phyloP scores from a whole-genome alignment of 2,797 vertebrate genomes.

The Eurystomus glaucurus region DNA sequence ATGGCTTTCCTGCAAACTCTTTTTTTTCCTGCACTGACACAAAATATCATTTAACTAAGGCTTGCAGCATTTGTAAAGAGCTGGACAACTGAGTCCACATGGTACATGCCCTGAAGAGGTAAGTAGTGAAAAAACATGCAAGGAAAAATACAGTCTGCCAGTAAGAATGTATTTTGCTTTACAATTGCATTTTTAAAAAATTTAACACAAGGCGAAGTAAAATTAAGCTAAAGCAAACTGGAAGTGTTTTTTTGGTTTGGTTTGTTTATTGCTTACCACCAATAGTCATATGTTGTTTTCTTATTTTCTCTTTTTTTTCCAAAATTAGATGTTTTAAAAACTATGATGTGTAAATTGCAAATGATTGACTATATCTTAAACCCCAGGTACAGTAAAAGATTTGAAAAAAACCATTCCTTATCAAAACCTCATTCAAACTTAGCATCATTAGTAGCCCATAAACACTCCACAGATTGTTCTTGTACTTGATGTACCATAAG shows the following conservation, averaged over 20 bases:
- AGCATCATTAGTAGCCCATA: background rate
- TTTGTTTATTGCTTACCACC: background rate
- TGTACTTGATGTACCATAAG: background rate
- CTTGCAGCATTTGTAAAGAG: background rate
- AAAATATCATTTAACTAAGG: background rate
- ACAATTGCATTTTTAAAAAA: background rate
- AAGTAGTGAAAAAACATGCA: background rate
- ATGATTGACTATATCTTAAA: background rate
- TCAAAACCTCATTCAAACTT: background rate
- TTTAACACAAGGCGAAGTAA: background rate
- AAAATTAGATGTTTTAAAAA: background rate
- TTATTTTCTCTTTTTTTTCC: background rate
- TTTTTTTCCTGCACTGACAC: background rate
- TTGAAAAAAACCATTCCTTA: background rate
- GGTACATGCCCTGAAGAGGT: background rate
- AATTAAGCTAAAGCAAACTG: background rate
- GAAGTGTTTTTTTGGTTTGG: background rate
- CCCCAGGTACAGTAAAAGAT: background rate
- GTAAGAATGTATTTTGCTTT: background rate
- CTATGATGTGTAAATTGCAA: background rate
- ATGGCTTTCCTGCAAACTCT: background rate
- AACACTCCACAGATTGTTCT: background rate
- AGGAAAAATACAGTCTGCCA: background rate
- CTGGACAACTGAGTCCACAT: background rate
- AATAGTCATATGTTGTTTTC: accelerated